Conservation (phyloP, 2,797 vertebrate species). For the Enteromius argenteus region DNA sequence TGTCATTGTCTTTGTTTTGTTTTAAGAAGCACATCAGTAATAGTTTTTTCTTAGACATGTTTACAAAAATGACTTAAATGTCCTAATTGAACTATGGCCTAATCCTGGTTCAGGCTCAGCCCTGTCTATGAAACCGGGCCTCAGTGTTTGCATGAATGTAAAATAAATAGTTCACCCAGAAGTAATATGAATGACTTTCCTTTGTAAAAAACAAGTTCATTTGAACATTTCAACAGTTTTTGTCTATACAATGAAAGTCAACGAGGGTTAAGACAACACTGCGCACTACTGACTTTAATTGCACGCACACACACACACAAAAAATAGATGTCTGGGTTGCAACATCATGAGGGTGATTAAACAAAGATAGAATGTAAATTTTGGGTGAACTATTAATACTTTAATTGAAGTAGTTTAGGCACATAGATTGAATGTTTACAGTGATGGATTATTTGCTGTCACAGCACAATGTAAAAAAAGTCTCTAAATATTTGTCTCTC, state of each 20-base stretch:
- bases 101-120: too few relatives aligned
- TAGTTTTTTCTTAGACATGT: too few relatives aligned
- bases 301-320: background rate
- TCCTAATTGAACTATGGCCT: too few relatives aligned
- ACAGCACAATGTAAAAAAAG: too few relatives aligned
- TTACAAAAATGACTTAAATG: too few relatives aligned
- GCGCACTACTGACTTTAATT: background rate
- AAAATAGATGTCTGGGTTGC: background rate
- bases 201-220: background rate
- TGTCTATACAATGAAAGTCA: background rate
- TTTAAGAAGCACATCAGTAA: too few relatives aligned
- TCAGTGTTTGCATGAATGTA: background rate
- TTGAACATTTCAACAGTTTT: background rate
- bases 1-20: too few relatives aligned
- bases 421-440: background rate
- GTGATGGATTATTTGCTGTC: background rate
- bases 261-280: background rate
- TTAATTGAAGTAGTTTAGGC: background rate
- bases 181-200: background rate
- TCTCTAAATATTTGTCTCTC: background rate
- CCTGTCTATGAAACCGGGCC: too few relatives aligned
- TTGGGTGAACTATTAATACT: background rate
- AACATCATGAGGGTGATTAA: background rate
- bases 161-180: background rate
- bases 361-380: background rate